Evolutionary conservation across 2,888 invertebrate genomes (phyloP), one percentile per base, ranked within the genome.

Genomic region (Corbicula japonica): DNA sequence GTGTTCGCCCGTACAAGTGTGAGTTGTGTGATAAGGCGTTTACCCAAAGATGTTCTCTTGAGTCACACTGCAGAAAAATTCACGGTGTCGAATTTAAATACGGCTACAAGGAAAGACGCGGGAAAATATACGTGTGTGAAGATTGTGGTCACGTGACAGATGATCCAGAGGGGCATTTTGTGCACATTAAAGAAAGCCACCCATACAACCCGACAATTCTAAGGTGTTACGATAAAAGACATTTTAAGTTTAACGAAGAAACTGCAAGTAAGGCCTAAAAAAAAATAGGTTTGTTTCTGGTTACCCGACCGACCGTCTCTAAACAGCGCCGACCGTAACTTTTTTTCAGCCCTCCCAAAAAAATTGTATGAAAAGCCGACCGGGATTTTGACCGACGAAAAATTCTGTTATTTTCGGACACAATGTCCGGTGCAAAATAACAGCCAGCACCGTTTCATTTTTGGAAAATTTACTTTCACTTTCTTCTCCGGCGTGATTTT

Each of bases 121-220:
- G 97, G 94, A 99, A 99, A 96, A 97, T 98, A 95, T 99, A 99
- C 94, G 99, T 99, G 30, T 99, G 99, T 94, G 99, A 99, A 94
- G 99, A 99, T 93, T 99, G 99, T 94, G 99, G 99, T 48, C 98
- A 98, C 95, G 99, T 99, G 23, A 98, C 98, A 38, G 97, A 96
- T 89, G 98, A 98, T 93, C 98, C 98, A 1, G 98, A 99, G 95
- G 96, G 97, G 44, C 98, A 99, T 94, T 99, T 98, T 94, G 95
- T 98, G 90, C 99, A 99, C 93, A 95, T 98, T 76, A 98, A 98
- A 94, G 97, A 88, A 65, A 87, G 85, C 54, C 92, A 92, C 46
- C 91, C 92, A 1, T 83, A 86, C 74, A 98, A 98, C 88, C 98
- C 98, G 70, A 98, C 98, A 68, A 95, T 99, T 86, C 95, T 98